Conservation (phyloP, 2,888 invertebrate species). For the Plemyria rubiginata region DNA sequence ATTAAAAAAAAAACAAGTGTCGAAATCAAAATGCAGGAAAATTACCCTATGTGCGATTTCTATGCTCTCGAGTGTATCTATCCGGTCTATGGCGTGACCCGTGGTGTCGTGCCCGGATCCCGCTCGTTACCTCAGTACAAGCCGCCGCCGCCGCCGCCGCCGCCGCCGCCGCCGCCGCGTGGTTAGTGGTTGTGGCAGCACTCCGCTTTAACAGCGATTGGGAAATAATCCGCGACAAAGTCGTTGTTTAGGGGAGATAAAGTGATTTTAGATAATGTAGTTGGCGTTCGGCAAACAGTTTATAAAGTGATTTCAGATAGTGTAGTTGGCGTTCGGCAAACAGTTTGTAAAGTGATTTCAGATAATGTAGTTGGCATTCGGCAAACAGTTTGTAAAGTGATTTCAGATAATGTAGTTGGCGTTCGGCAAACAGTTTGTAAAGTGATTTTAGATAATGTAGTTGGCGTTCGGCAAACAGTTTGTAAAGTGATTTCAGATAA, state of each 20-base stretch:
- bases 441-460: slow-evolving; percentile 1
- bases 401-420: not conserved
- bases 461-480: not conserved
- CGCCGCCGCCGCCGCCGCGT: too few relatives aligned
- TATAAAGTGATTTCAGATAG: not conserved
- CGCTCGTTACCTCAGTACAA: too few relatives aligned
- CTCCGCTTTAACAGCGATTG: not conserved
- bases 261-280: slow-evolving; percentile 1
- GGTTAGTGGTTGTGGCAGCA: not conserved
- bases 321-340: not conserved
- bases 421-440: not conserved
- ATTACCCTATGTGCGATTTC: too few relatives aligned
- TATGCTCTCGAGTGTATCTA: too few relatives aligned
- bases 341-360: not conserved
- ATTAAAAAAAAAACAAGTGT: too few relatives aligned
- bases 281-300: not conserved
- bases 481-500: not conserved
- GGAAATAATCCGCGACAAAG: not conserved
- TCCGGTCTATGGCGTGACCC: too few relatives aligned
- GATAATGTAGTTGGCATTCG: not conserved
- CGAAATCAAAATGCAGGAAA: too few relatives aligned
- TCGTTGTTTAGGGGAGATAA: not conserved
- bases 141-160: too few relatives aligned
- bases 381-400: not conserved
- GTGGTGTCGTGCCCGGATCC: too few relatives aligned